Percentiles rank a stretch among this genome's conserved stretches.
Conservation (phyloP, 2,113 vertebrate species). For the Poeciliopsis prolifica region DNA sequence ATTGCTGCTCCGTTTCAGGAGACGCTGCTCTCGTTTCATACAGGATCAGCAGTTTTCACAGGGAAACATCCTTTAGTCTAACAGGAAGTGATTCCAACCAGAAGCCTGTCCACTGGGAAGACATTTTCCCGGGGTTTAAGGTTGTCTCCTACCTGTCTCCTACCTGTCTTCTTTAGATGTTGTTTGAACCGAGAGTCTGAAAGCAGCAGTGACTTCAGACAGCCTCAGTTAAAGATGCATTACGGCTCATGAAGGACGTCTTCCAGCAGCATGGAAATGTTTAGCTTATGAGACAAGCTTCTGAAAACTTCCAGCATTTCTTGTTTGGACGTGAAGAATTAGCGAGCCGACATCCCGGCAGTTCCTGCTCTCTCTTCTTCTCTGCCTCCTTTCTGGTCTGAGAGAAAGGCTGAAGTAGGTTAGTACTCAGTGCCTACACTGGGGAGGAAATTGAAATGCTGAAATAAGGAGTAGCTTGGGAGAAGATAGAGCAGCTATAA, state of each 20-base stretch:
- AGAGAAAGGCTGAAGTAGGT: constrained; percentile 68
- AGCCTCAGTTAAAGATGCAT: neutral
- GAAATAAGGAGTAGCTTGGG: constrained; percentile 74
- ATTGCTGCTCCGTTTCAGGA: neutral
- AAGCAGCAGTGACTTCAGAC: constrained; percentile 15
- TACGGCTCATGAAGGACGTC: neutral
- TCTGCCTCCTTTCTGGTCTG: constrained; percentile 22
- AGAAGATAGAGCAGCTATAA: constrained; percentile 73
- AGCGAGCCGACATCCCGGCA: constrained; percentile 14
- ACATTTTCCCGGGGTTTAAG: neutral
- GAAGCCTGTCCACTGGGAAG: neutral
- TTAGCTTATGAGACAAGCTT: constrained; percentile 31
- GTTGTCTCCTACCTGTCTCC: neutral
- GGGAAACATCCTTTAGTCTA: neutral
- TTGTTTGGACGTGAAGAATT: constrained; percentile 36
- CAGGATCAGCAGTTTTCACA: neutral
- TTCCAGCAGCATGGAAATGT: neutral
- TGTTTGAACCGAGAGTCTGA: constrained; percentile 13
- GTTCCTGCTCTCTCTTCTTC: constrained; percentile 14
- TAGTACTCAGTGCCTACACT: constrained; percentile 57
- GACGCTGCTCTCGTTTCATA: neutral
- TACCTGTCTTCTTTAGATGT: neutral
- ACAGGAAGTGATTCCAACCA: neutral
- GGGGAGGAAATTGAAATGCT: constrained; percentile 78
- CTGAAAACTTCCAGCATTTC: constrained; percentile 27